Evolutionary conservation across 23 tunicate species (phyloP).

Genomic region (Clavelina lepadiformis): DNA sequence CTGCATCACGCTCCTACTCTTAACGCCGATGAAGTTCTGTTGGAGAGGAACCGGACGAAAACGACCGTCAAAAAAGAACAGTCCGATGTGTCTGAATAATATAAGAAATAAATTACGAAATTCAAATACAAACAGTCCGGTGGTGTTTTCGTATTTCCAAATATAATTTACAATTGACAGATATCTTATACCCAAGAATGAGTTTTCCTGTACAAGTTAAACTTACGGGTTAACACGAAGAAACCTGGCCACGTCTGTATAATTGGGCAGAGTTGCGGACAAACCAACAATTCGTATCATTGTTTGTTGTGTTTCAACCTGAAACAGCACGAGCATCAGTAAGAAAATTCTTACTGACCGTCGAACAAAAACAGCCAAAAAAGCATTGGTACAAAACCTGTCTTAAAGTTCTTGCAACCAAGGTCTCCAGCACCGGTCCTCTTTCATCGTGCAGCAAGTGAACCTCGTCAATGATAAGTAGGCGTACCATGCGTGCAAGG

Average conservation of each 20-base stretch:
- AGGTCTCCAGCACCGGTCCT: conserved; percentile 94
- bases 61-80: conserved; percentile 98
- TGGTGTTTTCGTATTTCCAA: too few species aligned
- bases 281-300: conserved; percentile 99
- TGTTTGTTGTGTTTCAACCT: conserved; percentile 91
- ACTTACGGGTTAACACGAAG: conserved; percentile 96
- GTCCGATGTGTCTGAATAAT: conserved; percentile 66
- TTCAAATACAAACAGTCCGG: too few species aligned
- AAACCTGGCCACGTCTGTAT: conserved; percentile 87
- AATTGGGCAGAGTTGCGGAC: conserved; percentile 96
- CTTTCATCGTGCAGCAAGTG: conserved; percentile 93
- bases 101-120: too few species aligned
- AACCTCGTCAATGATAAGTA: conserved; percentile 95
- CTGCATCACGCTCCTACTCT: conserved; percentile 57
- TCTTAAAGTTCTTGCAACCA: conserved; percentile 95
- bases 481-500: conserved; percentile 61
- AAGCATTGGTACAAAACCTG: conserved; percentile 37
- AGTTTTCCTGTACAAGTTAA: background rate
- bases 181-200: too few species aligned
- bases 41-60: conserved; percentile 99
- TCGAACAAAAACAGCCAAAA: background rate
- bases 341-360: background rate
- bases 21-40: conserved; percentile 94
- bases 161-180: too few species aligned
- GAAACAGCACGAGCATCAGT: background rate